Percentiles rank a stretch among this genome's conserved stretches.
These are phyloP conservation scores for Rhabdophis nuchalis DNA, from an alignment of 2,797 vertebrate genomes.

Conservation along the genomic window DNA sequence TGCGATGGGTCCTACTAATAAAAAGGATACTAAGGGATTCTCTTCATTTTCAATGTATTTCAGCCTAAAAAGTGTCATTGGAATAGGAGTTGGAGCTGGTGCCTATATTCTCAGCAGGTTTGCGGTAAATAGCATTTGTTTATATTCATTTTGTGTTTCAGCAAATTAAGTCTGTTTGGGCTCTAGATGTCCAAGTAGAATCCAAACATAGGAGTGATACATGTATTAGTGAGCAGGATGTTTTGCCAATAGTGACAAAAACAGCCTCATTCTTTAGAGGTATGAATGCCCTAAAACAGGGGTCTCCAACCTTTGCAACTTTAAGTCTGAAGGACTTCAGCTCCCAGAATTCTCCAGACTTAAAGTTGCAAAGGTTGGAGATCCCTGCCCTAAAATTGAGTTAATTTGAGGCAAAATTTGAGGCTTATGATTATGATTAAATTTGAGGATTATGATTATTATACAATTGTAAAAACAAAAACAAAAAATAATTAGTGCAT, in stretches of 20 bases:
- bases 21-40: background rate
- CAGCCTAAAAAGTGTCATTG: slow-evolving; percentile 90
- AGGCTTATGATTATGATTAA: background rate
- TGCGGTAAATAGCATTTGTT: slow-evolving; percentile 80
- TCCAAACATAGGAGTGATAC: background rate
- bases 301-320: too few relatives aligned
- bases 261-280: background rate
- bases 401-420: background rate
- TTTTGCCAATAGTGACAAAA: background rate
- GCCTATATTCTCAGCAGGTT: slow-evolving; percentile 88
- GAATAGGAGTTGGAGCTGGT: slow-evolving; percentile 91
- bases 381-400: too few relatives aligned
- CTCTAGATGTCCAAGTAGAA: background rate
- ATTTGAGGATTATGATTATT: background rate
- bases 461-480: background rate
- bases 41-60: slow-evolving; percentile 51
- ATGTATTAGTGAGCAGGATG: background rate
- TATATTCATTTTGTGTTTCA: background rate
- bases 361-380: too few relatives aligned
- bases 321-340: too few relatives aligned
- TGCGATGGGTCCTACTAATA: background rate
- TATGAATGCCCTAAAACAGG: background rate
- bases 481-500: background rate
- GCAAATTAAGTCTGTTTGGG: background rate
- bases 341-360: too few relatives aligned